Conservation (phyloP, 2,888 invertebrate genomes). For the Aromia moschata region DNA sequence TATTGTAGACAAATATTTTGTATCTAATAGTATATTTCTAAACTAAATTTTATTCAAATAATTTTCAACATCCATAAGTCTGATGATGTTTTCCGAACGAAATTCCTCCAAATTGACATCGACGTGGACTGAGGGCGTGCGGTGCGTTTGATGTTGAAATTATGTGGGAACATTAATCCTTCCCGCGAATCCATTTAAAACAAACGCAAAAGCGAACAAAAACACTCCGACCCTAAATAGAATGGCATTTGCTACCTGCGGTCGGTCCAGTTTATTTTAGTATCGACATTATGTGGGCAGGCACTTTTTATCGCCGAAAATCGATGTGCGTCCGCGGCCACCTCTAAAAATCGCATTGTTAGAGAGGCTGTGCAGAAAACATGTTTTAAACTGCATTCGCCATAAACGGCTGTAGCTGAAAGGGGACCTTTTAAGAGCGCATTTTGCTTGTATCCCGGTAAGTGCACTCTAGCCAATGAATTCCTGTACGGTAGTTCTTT, state of each 20-base stretch:
- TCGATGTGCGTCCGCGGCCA: slow-evolving; percentile 5
- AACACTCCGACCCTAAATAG: slow-evolving; percentile 14
- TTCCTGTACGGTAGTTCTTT: too few species aligned
- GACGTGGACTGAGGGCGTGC: too few species aligned
- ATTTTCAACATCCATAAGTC: too few species aligned
- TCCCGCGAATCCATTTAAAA: background rate
- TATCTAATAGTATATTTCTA: too few species aligned
- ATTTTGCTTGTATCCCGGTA: slow-evolving; percentile 8
- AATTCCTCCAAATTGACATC: too few species aligned
- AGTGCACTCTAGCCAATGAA: too few species aligned
- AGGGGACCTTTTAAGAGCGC: slow-evolving; percentile 10
- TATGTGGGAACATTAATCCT: too few species aligned
- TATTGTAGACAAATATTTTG: too few species aligned
- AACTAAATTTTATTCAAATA: too few species aligned
- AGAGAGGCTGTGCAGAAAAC: slow-evolving; percentile 8
- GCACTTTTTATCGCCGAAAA: slow-evolving; percentile 18
- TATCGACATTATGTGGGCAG: slow-evolving; percentile 2
- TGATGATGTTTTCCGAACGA: too few species aligned
- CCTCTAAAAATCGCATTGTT: slow-evolving; percentile 19
- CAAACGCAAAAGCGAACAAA: slow-evolving; percentile 9
- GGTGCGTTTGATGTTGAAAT: too few species aligned
- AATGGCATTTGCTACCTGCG: slow-evolving; percentile 20
- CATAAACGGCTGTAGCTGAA: slow-evolving; percentile 14
- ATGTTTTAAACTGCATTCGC: slow-evolving; percentile 13
- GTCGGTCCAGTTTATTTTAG: slow-evolving; percentile 6